phyloP scores from a whole-genome alignment of 2,888 invertebrate species.

The Ferrisia virgata region DNA sequence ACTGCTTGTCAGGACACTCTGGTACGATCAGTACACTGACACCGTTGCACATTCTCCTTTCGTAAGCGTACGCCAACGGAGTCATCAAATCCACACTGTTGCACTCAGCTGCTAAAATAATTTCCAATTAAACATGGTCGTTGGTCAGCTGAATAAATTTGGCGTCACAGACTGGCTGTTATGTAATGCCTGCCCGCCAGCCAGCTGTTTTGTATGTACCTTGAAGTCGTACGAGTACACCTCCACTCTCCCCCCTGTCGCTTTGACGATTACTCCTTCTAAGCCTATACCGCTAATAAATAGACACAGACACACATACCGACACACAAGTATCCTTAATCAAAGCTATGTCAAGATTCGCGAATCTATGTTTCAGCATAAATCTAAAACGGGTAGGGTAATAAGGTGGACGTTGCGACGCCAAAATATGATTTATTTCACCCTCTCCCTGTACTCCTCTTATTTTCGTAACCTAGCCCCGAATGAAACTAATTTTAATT shows the following conservation, averaged over 20 bases:
- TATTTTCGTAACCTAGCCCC: background rate
- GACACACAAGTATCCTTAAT: no score
- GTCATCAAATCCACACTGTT: conserved; percentile 38
- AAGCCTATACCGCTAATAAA: no score
- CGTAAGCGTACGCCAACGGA: background rate
- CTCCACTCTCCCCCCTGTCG: no score
- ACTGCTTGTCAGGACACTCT: no score
- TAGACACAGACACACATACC: no score
- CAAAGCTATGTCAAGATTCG: background rate
- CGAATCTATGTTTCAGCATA: background rate
- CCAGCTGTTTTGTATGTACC: conserved; percentile 21
- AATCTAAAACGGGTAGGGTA: background rate
- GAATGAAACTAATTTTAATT: background rate
- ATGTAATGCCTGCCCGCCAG: conserved; percentile 1
- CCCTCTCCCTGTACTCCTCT: background rate
- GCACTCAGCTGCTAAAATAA: conserved; percentile 37
- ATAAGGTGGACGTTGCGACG: no score
- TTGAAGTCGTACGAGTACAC: background rate
- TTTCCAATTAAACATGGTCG: conserved; percentile 43
- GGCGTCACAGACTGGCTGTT: conserved; percentile 27
- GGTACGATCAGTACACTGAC: background rate
- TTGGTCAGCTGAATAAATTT: conserved; percentile 39
- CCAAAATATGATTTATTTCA: background rate
- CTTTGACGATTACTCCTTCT: no score
- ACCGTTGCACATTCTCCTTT: background rate